Conservation (phyloP, 2,113 vertebrate species). For the Sander lucioperca region DNA sequence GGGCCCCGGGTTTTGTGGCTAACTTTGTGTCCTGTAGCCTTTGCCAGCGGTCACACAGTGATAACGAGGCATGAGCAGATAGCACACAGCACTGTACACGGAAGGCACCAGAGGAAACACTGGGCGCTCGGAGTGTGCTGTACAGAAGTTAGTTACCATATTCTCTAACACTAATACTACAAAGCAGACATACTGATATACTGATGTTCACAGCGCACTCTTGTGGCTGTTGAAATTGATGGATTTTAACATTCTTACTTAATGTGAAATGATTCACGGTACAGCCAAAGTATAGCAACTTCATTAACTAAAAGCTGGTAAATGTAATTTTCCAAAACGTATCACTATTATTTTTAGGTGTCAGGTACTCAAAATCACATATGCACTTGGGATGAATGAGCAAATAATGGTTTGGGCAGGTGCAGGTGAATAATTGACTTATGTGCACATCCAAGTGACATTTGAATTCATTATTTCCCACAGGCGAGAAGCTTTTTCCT, state of each 20-base stretch:
- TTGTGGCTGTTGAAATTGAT: background rate
- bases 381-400: background rate
- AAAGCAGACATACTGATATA: background rate
- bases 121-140: background rate
- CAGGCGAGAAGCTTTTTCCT: background rate
- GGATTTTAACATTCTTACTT: background rate
- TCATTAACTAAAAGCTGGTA: background rate
- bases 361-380: background rate
- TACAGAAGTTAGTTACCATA: background rate
- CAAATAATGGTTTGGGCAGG: background rate
- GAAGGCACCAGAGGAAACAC: constrained; percentile 29
- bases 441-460: no score
- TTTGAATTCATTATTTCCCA: background rate
- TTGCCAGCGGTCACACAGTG: constrained; percentile 65
- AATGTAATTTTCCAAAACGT: background rate
- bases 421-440: background rate
- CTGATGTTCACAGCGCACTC: constrained; percentile 28
- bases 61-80: constrained; percentile 60
- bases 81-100: constrained; percentile 32
- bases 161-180: background rate
- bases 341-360: background rate
- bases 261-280: background rate
- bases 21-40: constrained; percentile 65
- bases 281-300: background rate
- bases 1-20: constrained; percentile 51